A percentile compares a stretch with the other conserved stretches of the same genome.
Evolutionary conservation across 2,888 invertebrate genomes (phyloP).

Genomic region (Eupithecia inturbata): DNA sequence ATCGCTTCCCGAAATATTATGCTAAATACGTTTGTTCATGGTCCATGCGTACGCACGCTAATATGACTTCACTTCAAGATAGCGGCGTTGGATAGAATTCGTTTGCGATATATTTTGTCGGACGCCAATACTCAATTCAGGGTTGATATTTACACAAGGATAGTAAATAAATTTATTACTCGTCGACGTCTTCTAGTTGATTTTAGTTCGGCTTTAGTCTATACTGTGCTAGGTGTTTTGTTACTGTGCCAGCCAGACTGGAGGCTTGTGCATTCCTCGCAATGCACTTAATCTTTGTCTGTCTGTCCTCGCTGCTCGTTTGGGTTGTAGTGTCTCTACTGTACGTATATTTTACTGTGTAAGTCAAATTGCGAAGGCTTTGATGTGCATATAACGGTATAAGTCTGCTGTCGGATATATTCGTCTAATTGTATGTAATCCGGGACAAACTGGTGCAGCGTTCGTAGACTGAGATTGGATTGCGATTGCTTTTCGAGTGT

Average conservation of each 20-base stretch:
- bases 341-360: constrained; percentile 1
- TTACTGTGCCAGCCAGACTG: not conserved
- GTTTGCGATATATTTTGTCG: not conserved
- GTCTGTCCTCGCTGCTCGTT: not conserved
- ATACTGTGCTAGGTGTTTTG: not conserved
- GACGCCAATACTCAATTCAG: not conserved
- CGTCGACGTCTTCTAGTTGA: not conserved
- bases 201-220: not conserved
- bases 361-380: constrained; percentile 36
- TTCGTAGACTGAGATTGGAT: constrained; percentile 23
- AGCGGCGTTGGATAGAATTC: not conserved
- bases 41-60: no score
- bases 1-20: no score
- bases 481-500: constrained; percentile 11
- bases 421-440: constrained; percentile 42
- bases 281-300: constrained; percentile 7
- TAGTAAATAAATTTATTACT: no score
- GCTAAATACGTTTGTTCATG: no score
- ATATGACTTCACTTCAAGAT: not conserved
- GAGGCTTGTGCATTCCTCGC: constrained; percentile 12
- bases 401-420: constrained; percentile 38
- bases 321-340: constrained; percentile 10
- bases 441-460: constrained; percentile 33
- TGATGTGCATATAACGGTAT: constrained; percentile 41
- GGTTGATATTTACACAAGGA: no score